Evolutionary conservation across 2,113 vertebrate genomes (phyloP), one percentile per base, ranked within the genome.

Genomic region (Leucopsar rothschildi): DNA sequence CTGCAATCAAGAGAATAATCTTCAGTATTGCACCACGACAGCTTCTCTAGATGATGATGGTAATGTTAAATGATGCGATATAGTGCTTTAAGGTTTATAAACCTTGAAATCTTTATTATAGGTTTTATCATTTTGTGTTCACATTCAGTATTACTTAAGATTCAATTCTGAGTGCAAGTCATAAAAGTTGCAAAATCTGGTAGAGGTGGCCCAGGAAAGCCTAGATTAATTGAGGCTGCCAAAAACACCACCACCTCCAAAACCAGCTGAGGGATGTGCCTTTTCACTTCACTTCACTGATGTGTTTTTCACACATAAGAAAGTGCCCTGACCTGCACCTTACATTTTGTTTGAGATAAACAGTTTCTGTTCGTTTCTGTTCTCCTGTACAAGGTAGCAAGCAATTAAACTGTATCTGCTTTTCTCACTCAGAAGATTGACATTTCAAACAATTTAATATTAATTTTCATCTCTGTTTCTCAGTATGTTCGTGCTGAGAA

Each of bases 401-500:
- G 77, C 82, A 88, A 75, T 96, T 93, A 94, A 83, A 75, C 29
- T 86, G 15, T 61, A 70, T 77, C 64, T 47, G n/a, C 47, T 89
- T 64, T 63, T 70, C 45, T 85, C 65, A 35, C 33, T 93, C 87
- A 73, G 33, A 92, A 95, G 75, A 96, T 1, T 92, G 90, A 80
- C 79, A 52, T 81, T 95, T 91, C 71, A 90, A 95, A 87, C 59
- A 90, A 90, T 88, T 82, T 39, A 70, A 23, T 88, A 86, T 88
- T 92, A 95, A 95, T 97, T 95, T 88, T 91, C 66, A 40, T 86
- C 86, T 85, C 65, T 93, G 37, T 87, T 95, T 95, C 70, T 91
- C 66, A 66, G 27, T 80, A 33, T 92, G 45, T 65, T 96, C 42
- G 1, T 77, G 50, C 87, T 96, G 81, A 63, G 84, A 95, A 94